These are phyloP conservation scores for Epizoanthus ramosus DNA, from an alignment of 92 coral and sea anemone species.

Conservation along the genomic window DNA sequence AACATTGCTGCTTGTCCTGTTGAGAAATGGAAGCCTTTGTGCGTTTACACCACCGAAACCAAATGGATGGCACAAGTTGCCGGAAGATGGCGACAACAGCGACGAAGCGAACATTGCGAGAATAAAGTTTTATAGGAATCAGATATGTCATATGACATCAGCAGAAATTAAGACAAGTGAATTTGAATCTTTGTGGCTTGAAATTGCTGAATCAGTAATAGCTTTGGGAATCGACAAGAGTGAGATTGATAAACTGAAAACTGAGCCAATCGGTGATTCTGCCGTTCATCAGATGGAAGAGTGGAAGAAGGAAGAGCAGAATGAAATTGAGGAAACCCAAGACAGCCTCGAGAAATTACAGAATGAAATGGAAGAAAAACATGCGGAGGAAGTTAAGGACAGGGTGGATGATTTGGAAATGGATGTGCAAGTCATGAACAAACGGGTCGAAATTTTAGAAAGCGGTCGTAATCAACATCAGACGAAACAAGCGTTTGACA, in stretches of 20 bases:
- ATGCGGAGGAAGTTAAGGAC: background rate
- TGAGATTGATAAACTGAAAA: constrained; percentile 43
- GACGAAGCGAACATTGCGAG: constrained; percentile 49
- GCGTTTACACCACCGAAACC: constrained; percentile 28
- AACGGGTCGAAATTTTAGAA: background rate
- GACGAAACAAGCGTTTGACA: background rate
- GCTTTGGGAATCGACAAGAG: constrained; percentile 24
- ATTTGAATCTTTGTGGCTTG: constrained; percentile 52
- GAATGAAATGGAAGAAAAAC: background rate
- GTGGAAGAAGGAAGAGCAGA: background rate
- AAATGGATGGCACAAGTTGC: constrained; percentile 64
- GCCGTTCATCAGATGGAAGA: background rate
- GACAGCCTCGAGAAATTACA: background rate
- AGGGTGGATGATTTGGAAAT: no score
- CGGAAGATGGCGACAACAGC: constrained; percentile 50
- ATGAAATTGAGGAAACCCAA: background rate
- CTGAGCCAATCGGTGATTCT: constrained; percentile 39
- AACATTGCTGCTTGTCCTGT: constrained; percentile 53
- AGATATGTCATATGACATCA: constrained; percentile 44
- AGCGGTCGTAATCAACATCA: background rate
- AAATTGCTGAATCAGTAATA: constrained; percentile 25
- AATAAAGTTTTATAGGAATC: constrained; percentile 53
- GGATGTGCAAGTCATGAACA: no score
- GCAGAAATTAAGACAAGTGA: constrained; percentile 32
- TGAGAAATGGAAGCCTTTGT: constrained; percentile 44